These are phyloP conservation scores for Lasioglossum albipes DNA, from an alignment of 1,140 invertebrate genomes.

Conservation along the genomic window DNA sequence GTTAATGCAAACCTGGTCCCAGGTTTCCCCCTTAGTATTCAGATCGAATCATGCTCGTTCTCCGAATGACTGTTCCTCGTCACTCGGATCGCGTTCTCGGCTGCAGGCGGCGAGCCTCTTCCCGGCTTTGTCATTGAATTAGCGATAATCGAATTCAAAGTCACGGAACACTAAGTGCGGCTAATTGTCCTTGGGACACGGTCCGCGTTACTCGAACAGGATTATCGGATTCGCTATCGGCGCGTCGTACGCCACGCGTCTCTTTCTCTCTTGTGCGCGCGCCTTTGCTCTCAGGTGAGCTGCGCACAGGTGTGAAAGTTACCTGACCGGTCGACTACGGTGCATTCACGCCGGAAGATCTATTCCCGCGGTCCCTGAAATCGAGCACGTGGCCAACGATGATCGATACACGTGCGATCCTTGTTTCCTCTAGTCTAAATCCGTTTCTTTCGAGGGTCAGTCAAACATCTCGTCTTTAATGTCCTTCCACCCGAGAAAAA, in stretches of 20 bases:
- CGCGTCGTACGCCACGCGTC: neutral
- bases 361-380: too few species aligned
- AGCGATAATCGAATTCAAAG: constrained; percentile 12
- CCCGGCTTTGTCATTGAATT: neutral
- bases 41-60: neutral
- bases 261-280: neutral
- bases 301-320: too few species aligned
- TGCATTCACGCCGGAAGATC: too few species aligned
- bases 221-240: constrained; percentile 9
- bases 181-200: constrained; percentile 21
- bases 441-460: too few species aligned
- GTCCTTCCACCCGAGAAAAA: too few species aligned
- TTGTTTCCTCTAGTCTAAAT: too few species aligned
- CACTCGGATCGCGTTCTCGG: neutral
- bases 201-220: neutral
- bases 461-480: too few species aligned
- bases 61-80: neutral
- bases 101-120: neutral
- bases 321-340: too few species aligned
- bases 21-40: neutral
- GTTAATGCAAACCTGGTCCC: too few species aligned
- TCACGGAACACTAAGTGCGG: neutral
- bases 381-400: too few species aligned
- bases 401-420: too few species aligned
- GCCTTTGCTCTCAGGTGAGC: too few species aligned